These are phyloP conservation scores for Crocuta crocuta DNA, from an alignment of 2,113 vertebrate genomes.

Conservation along the genomic window DNA sequence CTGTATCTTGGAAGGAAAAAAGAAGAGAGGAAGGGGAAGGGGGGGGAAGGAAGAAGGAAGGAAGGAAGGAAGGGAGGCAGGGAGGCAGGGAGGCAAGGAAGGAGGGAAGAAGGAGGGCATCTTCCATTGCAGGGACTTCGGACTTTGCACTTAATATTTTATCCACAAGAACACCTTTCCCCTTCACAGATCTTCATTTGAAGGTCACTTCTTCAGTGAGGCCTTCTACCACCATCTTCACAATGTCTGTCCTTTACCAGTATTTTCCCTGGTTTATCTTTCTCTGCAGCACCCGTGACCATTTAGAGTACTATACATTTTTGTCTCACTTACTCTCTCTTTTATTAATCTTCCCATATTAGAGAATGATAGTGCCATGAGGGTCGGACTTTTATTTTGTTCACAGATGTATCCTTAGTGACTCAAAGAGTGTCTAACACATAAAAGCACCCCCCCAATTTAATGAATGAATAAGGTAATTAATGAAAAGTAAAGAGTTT, in stretches of 20 bases:
- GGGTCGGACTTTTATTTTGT: neutral
- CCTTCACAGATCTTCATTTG: neutral
- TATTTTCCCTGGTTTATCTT: neutral
- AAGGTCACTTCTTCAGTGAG: neutral
- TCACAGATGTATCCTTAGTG: neutral
- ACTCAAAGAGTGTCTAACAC: neutral
- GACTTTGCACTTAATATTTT: neutral
- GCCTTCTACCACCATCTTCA: neutral
- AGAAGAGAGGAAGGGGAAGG: neutral
- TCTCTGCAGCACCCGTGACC: neutral
- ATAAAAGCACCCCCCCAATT: neutral
- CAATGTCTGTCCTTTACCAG: neutral
- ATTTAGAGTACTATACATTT: neutral
- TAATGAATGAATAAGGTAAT: neutral
- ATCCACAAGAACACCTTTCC: neutral
- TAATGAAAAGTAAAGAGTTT: conserved; percentile 28
- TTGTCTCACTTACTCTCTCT: neutral
- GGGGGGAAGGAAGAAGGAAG: neutral
- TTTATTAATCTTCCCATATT: neutral
- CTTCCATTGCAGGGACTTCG: neutral
- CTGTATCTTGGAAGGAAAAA: neutral
- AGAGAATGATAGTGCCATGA: neutral
- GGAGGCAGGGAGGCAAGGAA: neutral
- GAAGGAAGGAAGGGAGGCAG: neutral
- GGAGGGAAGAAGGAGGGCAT: neutral